phyloP scores from a whole-genome alignment of 37 sponge, comb jelly and placozoan genomes.

The Corticium candelabrum region DNA sequence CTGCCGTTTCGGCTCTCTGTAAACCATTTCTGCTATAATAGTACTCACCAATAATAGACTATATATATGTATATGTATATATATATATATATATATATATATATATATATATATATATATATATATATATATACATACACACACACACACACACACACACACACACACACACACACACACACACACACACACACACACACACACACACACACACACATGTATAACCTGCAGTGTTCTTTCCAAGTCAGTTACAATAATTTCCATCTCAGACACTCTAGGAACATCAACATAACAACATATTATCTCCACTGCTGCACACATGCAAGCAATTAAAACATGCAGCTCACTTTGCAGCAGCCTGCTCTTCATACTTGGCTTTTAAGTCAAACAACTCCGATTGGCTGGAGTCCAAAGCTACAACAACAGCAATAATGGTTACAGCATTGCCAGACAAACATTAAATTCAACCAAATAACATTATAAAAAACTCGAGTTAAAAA shows the following conservation, averaged over 20 bases:
- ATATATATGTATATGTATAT: neutral
- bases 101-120: neutral
- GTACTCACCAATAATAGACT: no score
- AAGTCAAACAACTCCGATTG: constrained; percentile 87
- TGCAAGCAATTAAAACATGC: neutral
- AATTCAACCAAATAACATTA: no score
- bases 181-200: constrained; percentile 5
- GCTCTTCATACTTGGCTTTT: constrained; percentile 83
- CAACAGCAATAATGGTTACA: no score
- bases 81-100: neutral
- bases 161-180: neutral
- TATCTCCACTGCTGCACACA: no score
- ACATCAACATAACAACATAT: neutral
- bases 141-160: neutral
- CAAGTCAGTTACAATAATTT: neutral
- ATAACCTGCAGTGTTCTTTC: neutral
- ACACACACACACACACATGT: neutral
- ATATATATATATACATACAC: neutral
- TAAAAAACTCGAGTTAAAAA: no score
- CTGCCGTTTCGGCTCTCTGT: neutral
- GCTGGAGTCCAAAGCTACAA: constrained; percentile 66
- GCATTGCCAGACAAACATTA: no score
- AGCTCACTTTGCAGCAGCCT: constrained; percentile 57
- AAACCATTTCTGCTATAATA: neutral
- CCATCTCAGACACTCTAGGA: neutral